phyloP scores from a whole-genome alignment of 2,888 invertebrate species.

The Noctua pronuba region DNA sequence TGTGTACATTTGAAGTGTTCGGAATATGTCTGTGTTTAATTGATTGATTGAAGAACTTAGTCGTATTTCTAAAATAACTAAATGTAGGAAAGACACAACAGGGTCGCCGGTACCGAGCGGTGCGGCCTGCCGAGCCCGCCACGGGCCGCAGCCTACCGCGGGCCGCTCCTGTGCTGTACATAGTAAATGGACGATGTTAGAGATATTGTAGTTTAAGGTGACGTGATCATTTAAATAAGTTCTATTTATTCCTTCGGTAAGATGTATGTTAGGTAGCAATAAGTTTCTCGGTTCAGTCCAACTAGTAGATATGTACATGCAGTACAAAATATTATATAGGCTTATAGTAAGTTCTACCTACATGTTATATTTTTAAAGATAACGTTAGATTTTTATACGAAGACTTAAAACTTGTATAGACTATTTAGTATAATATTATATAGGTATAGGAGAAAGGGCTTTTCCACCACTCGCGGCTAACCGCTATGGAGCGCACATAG shows the following conservation, averaged over 20 bases:
- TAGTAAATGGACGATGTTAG: conserved; percentile 24
- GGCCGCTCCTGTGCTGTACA: conserved; percentile 37
- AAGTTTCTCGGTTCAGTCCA: conserved; percentile 38
- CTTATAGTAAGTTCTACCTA: conserved; percentile 18
- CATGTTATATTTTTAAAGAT: no score
- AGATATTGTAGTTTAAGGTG: conserved; percentile 31
- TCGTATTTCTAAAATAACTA: conserved; percentile 16
- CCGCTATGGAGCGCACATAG: not conserved
- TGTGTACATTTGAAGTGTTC: conserved; percentile 21
- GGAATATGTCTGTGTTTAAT: conserved; percentile 19
- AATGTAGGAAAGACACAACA: conserved; percentile 22
- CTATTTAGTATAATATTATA: conserved; percentile 21
- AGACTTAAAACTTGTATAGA: conserved; percentile 55
- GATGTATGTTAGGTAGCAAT: conserved; percentile 1
- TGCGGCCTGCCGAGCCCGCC: not conserved
- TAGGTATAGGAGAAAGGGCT: conserved; percentile 6
- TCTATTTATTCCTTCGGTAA: conserved; percentile 46
- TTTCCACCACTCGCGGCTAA: not conserved
- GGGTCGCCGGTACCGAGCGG: not conserved
- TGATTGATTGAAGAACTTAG: conserved; percentile 22
- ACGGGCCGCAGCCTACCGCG: not conserved
- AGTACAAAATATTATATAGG: conserved; percentile 37
- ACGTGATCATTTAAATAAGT: conserved; percentile 47
- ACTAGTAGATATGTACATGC: conserved; percentile 17
- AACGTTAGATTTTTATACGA: conserved; percentile 46